Evolutionary conservation across 2,797 vertebrate genomes (phyloP).

Genomic region (Danio kyathit): DNA sequence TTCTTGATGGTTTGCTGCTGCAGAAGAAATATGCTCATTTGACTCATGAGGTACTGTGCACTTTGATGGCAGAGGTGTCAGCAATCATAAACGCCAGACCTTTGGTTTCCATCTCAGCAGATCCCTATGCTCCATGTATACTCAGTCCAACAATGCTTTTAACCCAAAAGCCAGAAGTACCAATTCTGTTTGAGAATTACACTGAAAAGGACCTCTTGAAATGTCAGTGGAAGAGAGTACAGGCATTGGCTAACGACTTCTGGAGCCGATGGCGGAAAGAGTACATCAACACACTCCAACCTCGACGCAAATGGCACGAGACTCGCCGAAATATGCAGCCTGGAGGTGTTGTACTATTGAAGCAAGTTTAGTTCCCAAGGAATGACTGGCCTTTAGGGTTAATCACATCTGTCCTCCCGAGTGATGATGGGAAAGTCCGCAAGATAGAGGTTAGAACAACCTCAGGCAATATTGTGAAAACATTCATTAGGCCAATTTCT

Average conservation of each 20-base stretch:
- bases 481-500: slow-evolving; percentile 29
- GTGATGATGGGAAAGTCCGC: slow-evolving; percentile 40
- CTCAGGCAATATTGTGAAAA: background rate
- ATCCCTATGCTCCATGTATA: slow-evolving; percentile 27
- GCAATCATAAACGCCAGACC: slow-evolving; percentile 48
- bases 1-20: slow-evolving; percentile 45
- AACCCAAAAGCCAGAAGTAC: too few species aligned
- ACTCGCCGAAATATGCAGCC: background rate
- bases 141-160: too few species aligned
- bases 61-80: slow-evolving; percentile 37
- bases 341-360: slow-evolving; percentile 50
- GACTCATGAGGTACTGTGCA: slow-evolving; percentile 45
- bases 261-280: slow-evolving; percentile 39
- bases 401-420: slow-evolving; percentile 23
- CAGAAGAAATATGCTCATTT: slow-evolving; percentile 3
- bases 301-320: slow-evolving; percentile 41
- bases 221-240: too few species aligned
- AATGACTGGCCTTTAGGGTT: slow-evolving; percentile 48
- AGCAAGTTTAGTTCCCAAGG: slow-evolving; percentile 14
- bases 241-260: slow-evolving; percentile 40
- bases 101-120: slow-evolving; percentile 17
- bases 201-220: too few species aligned
- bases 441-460: slow-evolving; percentile 34
- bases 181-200: too few species aligned
- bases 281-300: slow-evolving; percentile 19